Evolutionary conservation across 2,797 vertebrate species (phyloP).

Genomic region (Saguinus oedipus): DNA sequence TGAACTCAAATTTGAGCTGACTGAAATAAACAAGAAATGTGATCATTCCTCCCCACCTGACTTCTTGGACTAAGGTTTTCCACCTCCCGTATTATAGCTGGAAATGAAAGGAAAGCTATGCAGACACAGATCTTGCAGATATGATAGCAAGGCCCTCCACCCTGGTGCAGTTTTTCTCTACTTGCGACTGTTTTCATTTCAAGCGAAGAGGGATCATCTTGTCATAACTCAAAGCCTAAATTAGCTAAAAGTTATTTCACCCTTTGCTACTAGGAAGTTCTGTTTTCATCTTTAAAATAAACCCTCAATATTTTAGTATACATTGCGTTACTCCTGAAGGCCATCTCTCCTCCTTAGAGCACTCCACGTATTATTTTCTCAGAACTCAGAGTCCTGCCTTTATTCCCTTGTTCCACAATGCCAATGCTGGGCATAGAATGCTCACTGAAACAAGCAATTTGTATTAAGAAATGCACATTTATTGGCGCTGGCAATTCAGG

Average conservation of each 20-base stretch:
- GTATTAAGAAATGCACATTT: neutral
- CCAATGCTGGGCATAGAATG: neutral
- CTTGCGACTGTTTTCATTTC: neutral
- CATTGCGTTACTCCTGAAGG: neutral
- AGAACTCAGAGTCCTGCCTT: neutral
- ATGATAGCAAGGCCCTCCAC: rapidly evolving
- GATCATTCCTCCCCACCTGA: neutral
- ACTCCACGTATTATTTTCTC: neutral
- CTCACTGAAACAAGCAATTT: neutral
- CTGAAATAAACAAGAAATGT: neutral
- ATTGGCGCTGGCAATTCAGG: neutral
- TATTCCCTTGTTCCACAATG: neutral
- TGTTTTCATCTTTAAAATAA: neutral
- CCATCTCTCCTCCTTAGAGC: neutral
- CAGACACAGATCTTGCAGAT: neutral
- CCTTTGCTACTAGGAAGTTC: neutral
- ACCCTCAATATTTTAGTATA: neutral
- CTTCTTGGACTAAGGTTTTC: neutral
- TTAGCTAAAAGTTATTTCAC: neutral
- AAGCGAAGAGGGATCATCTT: neutral
- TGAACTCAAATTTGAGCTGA: conserved; percentile 13
- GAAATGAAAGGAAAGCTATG: neutral
- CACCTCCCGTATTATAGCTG: neutral
- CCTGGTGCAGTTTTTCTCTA: neutral
- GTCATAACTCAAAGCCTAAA: neutral